Base-by-base conservation (phyloP, 1,140 invertebrate species). In the Diabrotica virgifera region DNA sequence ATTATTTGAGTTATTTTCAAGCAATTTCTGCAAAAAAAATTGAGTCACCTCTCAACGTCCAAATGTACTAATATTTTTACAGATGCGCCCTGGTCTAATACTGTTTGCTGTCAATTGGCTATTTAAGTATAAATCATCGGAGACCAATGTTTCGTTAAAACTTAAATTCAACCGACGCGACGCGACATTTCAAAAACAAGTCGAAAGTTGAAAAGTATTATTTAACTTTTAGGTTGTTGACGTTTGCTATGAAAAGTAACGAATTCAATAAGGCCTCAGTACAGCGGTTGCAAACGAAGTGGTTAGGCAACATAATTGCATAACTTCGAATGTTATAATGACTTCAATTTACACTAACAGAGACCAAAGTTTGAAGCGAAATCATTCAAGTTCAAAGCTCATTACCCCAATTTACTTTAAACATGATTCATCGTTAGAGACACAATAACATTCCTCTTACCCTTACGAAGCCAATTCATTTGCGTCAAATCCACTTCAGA, bases 351-450 rank as follows among this genome's bases (percentile, higher is more conserved):
- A 54, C 60, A 54, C 53, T 64, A 36, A 64, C 62, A 57, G 11
- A 64, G 38, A 64, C 53, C 62, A 59, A 58, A 59, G 54, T 64
- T 64, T 64, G 54, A 36, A 37, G 35, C 37, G 38, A 58, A 64
- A 64, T 64, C 62, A 51, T 64, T 67, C 67, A 69, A 72, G 66
- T 72, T 72, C 69, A 62, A 67, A 73, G 66, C 72, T 75, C 69
- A 75, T 75, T 75, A 75, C 66, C 74, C 70, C 72, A 75, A 74
- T 75, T 74, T 72, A 72, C 69, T 70, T 72, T 65, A 72, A 75
- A 73, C 74, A 75, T 75, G 74, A 75, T 72, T 75, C 74, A 67
- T 72, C 72, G 72, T 74, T 75, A 64, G 71, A 64, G 58, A 72
- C 51, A 59, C 62, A 57, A 70, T 72, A 75, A 72, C 69, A 72